Evolutionary conservation across 2,797 vertebrate species (phyloP).

Genomic region (Caiman crocodilus): DNA sequence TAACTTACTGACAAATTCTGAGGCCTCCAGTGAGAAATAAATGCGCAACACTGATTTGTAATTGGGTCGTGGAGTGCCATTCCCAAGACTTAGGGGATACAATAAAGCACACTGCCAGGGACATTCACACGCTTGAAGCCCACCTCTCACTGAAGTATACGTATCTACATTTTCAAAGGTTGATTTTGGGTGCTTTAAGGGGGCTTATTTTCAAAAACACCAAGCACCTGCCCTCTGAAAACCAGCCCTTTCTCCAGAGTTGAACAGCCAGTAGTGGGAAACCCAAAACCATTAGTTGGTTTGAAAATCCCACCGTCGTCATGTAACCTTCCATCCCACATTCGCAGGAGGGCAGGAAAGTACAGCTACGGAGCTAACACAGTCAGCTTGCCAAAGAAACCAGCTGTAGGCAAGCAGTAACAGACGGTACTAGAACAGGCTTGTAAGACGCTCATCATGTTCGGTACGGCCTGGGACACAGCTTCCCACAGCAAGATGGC

Average conservation of each 20-base stretch:
- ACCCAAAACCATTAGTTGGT: neutral
- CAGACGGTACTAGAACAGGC: neutral
- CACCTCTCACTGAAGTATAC: neutral
- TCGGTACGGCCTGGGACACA: neutral
- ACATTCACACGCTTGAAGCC: neutral
- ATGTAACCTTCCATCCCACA: accelerated
- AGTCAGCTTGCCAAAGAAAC: neutral
- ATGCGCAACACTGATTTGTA: neutral
- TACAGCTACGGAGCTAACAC: neutral
- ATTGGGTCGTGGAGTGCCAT: neutral
- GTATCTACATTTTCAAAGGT: neutral
- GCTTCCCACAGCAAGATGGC: neutral
- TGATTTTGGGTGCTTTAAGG: no score
- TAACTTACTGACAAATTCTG: neutral
- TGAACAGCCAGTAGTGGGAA: neutral
- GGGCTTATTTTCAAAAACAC: no score
- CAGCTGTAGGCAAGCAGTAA: neutral
- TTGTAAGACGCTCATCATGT: neutral
- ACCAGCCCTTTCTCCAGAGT: neutral
- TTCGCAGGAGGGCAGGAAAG: neutral
- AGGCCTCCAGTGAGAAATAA: neutral
- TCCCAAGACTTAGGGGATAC: neutral
- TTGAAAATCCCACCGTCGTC: neutral
- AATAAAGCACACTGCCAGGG: neutral
- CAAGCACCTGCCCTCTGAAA: neutral